Evolutionary conservation across 2,888 invertebrate species (phyloP).

Genomic region (Pristionchus maxplancki): DNA sequence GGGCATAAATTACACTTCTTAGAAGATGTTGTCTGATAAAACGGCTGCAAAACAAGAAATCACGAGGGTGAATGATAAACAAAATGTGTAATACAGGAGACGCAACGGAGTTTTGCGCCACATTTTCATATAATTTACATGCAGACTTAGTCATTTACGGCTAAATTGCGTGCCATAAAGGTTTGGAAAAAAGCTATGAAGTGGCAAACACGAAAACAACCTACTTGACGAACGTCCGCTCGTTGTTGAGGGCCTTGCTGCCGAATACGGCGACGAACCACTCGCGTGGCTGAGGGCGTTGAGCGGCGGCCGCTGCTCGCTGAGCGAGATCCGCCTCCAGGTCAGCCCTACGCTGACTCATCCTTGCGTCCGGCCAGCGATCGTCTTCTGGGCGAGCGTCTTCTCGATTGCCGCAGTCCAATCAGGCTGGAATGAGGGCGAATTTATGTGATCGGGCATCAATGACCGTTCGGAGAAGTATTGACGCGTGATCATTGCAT

Average conservation of each 20-base stretch:
- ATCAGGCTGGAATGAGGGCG: neutral
- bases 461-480: too few species aligned
- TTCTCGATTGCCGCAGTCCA: neutral
- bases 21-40: too few species aligned
- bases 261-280: slow-evolving; percentile 25
- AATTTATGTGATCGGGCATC: neutral
- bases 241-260: neutral
- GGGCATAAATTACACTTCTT: too few species aligned
- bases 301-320: neutral
- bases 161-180: too few species aligned
- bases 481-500: too few species aligned
- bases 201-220: neutral
- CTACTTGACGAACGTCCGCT: neutral
- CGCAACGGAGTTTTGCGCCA: too few species aligned
- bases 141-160: too few species aligned
- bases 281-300: neutral
- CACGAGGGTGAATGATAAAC: too few species aligned
- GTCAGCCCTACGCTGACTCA: neutral
- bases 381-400: neutral
- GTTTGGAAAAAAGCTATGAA: too few species aligned
- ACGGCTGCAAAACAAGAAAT: too few species aligned
- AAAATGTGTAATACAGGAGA: too few species aligned
- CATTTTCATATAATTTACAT: too few species aligned
- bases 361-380: neutral
- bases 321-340: neutral